Conservation (phyloP, 2,113 vertebrate genomes). For the Deroptyus accipitrinus region DNA sequence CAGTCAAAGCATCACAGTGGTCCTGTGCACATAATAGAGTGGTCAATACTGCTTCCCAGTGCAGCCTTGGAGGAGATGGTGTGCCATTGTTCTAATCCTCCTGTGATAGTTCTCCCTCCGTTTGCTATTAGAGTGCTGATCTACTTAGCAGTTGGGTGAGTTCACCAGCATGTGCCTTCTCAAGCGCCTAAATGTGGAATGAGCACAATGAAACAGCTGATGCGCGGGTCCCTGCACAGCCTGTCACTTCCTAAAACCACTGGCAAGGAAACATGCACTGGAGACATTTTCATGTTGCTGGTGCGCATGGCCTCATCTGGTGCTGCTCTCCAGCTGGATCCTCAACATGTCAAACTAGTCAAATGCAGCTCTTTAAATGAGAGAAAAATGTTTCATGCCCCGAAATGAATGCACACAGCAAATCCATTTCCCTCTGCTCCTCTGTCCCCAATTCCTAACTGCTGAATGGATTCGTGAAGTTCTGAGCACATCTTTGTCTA, state of each 20-base stretch:
- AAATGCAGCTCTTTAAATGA: conserved; percentile 67
- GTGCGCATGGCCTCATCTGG: conserved; percentile 54
- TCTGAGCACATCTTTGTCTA: conserved; percentile 46
- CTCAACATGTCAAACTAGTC: conserved; percentile 60
- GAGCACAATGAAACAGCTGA: conserved; percentile 21
- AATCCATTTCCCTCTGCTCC: conserved; percentile 55
- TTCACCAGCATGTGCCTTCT: not conserved
- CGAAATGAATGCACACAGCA: conserved; percentile 65
- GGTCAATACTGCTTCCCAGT: not conserved
- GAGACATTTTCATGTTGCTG: conserved; percentile 55
- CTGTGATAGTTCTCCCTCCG: not conserved
- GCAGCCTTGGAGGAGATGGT: not conserved
- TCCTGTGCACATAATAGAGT: not conserved
- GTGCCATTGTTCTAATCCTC: not conserved
- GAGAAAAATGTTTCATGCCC: conserved; percentile 59
- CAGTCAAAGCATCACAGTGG: not conserved
- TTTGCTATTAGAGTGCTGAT: not conserved
- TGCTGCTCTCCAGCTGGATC: conserved; percentile 62
- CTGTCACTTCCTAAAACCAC: conserved; percentile 45
- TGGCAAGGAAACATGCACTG: conserved; percentile 42
- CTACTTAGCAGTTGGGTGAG: not conserved
- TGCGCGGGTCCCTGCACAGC: not conserved
- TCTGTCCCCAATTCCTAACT: conserved; percentile 51
- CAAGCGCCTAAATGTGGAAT: not conserved
- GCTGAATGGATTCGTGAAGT: conserved; percentile 71